A percentile compares a stretch with the other conserved stretches of the same genome.
These are phyloP conservation scores for Lasius platythorax DNA, from an alignment of 2,888 invertebrate genomes.

Conservation along the genomic window DNA sequence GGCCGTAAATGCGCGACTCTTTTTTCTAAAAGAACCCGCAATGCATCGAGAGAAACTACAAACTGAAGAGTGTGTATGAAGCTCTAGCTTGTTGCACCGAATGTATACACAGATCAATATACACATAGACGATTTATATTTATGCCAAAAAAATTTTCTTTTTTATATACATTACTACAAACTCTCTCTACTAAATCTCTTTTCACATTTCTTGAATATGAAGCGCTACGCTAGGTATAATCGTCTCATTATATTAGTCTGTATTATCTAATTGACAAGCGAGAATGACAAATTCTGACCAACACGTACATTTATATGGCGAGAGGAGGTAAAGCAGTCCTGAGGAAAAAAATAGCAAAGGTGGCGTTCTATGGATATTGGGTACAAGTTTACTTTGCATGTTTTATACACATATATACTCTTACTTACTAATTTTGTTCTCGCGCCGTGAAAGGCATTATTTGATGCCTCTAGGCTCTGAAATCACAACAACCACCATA, in stretches of 20 bases:
- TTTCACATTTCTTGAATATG: not conserved
- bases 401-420: constrained; percentile 83
- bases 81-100: constrained; percentile 74
- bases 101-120: constrained; percentile 76
- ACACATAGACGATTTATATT: constrained; percentile 61
- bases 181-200: not conserved
- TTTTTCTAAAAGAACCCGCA: constrained; percentile 76
- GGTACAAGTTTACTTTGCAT: constrained; percentile 80
- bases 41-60: constrained; percentile 80
- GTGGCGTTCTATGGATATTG: constrained; percentile 69
- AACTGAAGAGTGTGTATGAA: constrained; percentile 82
- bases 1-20: not conserved
- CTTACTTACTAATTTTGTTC: constrained; percentile 86
- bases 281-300: constrained; percentile 68
- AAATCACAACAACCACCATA: constrained; percentile 86
- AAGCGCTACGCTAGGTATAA: constrained; percentile 18
- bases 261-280: constrained; percentile 64
- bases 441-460: constrained; percentile 86
- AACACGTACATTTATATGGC: constrained; percentile 70
- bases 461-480: constrained; percentile 86
- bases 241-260: constrained; percentile 72
- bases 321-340: constrained; percentile 71
- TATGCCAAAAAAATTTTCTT: not conserved
- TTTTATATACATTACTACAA: not conserved
- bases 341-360: constrained; percentile 70